Evolutionary conservation across 1,140 invertebrate genomes (phyloP).

Genomic region (Pectinophora gossypiella): DNA sequence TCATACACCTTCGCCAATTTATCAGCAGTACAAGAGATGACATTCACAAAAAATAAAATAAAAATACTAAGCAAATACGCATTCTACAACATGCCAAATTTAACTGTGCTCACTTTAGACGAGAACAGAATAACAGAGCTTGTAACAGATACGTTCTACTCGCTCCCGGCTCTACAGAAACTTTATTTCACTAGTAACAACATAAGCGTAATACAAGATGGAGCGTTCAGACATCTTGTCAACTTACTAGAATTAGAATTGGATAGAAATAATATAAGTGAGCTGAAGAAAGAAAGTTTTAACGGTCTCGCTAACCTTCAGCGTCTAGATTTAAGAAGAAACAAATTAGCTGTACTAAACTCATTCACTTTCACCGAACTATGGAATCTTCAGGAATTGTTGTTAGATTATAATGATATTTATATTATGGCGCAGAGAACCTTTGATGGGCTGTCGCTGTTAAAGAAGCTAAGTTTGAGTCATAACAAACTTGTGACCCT

Average conservation of each 20-base stretch:
- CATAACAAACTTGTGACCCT: conserved; percentile 84
- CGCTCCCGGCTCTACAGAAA: conserved; percentile 80
- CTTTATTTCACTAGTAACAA: conserved; percentile 85
- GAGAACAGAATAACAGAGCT: conserved; percentile 84
- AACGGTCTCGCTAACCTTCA: conserved; percentile 81
- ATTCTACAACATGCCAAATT: conserved; percentile 80
- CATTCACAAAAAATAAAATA: conserved; percentile 82
- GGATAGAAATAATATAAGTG: conserved; percentile 81
- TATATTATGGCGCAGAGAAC: conserved; percentile 80
- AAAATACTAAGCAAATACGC: conserved; percentile 78
- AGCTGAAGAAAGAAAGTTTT: conserved; percentile 83
- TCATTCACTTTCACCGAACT: conserved; percentile 86
- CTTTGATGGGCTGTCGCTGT: conserved; percentile 81
- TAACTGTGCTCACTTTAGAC: conserved; percentile 81
- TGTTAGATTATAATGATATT: conserved; percentile 83
- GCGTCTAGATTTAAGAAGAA: conserved; percentile 80
- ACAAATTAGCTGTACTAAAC: conserved; percentile 81
- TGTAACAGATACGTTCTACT: conserved; percentile 82
- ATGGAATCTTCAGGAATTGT: conserved; percentile 81
- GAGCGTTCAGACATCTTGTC: conserved; percentile 81
- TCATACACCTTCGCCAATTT: conserved; percentile 83
- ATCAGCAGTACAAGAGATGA: conserved; percentile 80
- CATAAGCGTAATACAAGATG: conserved; percentile 82
- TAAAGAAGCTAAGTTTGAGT: conserved; percentile 81
- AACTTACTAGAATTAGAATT: conserved; percentile 82